phyloP scores from a whole-genome alignment of 2,888 invertebrate species.

The Diachrysia chrysitis region DNA sequence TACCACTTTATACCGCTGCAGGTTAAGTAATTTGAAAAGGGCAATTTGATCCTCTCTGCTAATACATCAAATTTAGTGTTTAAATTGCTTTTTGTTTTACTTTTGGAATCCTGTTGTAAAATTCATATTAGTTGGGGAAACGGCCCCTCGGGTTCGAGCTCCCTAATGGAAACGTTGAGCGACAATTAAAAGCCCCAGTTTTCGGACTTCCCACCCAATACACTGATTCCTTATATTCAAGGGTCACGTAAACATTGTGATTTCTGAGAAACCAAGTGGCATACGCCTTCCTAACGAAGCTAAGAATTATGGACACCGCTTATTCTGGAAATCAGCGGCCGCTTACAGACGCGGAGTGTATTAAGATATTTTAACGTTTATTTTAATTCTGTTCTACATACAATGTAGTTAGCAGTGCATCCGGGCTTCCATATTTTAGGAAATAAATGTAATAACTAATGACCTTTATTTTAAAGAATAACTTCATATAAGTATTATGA shows the following conservation, averaged over 20 bases:
- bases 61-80: neutral
- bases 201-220: constrained; percentile 14
- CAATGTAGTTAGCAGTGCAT: neutral
- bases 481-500: no score
- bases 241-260: neutral
- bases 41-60: neutral
- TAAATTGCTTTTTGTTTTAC: constrained; percentile 3
- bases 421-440: neutral
- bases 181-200: constrained; percentile 40
- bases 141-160: constrained; percentile 19
- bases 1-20: neutral
- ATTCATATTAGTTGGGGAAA: constrained; percentile 20
- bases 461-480: no score
- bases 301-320: neutral
- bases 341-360: neutral
- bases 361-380: neutral
- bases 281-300: neutral
- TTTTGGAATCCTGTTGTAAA: constrained; percentile 38
- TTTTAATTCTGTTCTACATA: neutral
- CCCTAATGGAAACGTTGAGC: constrained; percentile 42
- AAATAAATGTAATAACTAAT: neutral
- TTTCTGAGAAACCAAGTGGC: neutral
- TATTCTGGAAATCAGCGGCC: neutral
- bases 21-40: neutral
- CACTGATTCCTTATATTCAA: constrained; percentile 9